phyloP scores from a whole-genome alignment of 2,113 vertebrate species.

The Nansenia antarctica region DNA sequence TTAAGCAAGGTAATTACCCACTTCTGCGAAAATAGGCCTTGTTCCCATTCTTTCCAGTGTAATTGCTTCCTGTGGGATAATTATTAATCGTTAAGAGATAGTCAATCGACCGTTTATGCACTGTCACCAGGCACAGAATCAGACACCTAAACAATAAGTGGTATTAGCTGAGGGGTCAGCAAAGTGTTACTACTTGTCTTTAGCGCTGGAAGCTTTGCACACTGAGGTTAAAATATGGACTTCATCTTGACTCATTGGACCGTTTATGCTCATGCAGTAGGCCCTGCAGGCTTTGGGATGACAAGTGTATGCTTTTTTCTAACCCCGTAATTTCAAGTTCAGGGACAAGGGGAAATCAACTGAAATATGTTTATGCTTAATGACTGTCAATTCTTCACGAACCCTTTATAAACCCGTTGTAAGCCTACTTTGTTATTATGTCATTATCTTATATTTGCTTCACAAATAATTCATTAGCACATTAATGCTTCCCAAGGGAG shows the following conservation, averaged over 20 bases:
- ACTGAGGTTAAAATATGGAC: not conserved
- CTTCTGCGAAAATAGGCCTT: constrained; percentile 50
- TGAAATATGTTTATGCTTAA: no score
- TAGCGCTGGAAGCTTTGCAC: not conserved
- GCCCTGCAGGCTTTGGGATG: no score
- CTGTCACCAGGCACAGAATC: constrained; percentile 43
- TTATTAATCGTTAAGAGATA: constrained; percentile 70
- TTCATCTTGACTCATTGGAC: not conserved
- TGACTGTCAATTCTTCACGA: no score
- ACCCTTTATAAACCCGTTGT: no score
- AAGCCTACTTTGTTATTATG: no score
- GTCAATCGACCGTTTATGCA: constrained; percentile 60
- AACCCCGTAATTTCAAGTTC: no score
- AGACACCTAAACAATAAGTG: constrained; percentile 40
- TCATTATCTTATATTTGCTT: no score
- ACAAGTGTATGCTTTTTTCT: no score
- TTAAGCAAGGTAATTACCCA: constrained; percentile 66
- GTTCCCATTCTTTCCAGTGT: constrained; percentile 45
- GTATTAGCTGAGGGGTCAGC: constrained; percentile 62
- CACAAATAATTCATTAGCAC: no score
- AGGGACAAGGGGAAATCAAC: no score
- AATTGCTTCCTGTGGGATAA: constrained; percentile 70
- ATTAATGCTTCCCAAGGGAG: no score
- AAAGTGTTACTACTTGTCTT: constrained; percentile 38
- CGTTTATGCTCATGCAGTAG: not conserved